Evolutionary conservation across 1,140 invertebrate genomes (phyloP).

Genomic region (Lepidotrigona ventralis): DNA sequence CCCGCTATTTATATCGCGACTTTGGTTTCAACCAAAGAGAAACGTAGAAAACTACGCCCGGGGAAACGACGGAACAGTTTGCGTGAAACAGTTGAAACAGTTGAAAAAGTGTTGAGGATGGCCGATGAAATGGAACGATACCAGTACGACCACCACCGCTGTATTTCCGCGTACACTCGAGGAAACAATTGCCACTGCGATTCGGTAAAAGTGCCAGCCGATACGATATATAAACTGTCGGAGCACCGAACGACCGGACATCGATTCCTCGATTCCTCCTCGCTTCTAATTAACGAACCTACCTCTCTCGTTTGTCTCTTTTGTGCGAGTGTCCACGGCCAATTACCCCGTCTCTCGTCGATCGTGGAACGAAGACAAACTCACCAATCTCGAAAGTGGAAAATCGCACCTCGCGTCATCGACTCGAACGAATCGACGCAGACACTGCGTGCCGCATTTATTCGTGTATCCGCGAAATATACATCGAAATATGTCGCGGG

Average conservation of each 20-base stretch:
- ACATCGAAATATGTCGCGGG: background rate
- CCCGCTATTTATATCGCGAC: too few species aligned
- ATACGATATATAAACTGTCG: too few species aligned
- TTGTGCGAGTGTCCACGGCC: background rate
- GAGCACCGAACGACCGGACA: background rate
- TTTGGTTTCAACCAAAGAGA: background rate
- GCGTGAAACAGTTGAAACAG: background rate
- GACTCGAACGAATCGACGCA: background rate
- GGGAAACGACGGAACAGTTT: background rate
- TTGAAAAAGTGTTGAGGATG: background rate
- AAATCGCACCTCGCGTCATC: background rate
- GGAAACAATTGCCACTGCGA: background rate
- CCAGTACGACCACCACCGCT: background rate
- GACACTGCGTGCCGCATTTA: background rate
- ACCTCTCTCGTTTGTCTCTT: background rate
- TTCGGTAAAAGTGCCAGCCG: background rate
- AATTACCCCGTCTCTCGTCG: background rate
- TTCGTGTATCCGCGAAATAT: background rate
- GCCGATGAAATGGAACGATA: background rate
- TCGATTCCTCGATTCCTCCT: background rate
- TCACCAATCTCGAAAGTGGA: background rate
- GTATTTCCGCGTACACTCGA: background rate
- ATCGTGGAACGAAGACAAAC: background rate
- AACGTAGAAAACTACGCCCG: background rate
- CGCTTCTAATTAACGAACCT: conserved; percentile 6